Conservation (phyloP, 2,888 invertebrate species). For the Ypsolopha sequella region DNA sequence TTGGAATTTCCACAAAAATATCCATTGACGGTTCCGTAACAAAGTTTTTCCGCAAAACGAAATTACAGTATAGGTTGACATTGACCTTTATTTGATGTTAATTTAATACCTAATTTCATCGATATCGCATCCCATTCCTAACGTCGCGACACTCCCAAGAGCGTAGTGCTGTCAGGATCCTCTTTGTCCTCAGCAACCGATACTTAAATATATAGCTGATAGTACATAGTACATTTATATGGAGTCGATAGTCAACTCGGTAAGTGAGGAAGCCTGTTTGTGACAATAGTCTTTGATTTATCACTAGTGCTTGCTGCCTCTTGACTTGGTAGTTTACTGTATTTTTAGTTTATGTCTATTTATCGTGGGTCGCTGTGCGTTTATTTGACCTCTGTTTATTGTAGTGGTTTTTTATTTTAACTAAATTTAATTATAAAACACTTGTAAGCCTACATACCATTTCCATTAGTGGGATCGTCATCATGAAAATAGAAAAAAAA, state of each 20-base stretch:
- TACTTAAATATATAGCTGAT: constrained; percentile 25
- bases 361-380: too few species aligned
- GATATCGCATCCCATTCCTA: neutral
- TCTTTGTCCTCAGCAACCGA: constrained; percentile 46
- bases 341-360: neutral
- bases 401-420: too few species aligned
- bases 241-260: constrained; percentile 31
- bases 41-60: neutral
- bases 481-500: too few species aligned
- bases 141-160: constrained; percentile 24
- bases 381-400: too few species aligned
- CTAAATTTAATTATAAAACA: too few species aligned
- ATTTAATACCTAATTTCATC: neutral
- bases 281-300: constrained; percentile 10
- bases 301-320: neutral
- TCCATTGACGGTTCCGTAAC: neutral
- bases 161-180: constrained; percentile 32
- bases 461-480: too few species aligned
- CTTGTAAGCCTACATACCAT: too few species aligned
- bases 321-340: neutral
- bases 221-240: neutral
- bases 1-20: neutral
- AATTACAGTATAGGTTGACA: neutral
- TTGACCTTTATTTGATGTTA: neutral
- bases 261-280: constrained; percentile 56